Percentiles rank a stretch among this genome's conserved stretches.
These are phyloP conservation scores for Pomatostomus ruficeps DNA, from an alignment of 2,113 vertebrate species.

Conservation along the genomic window DNA sequence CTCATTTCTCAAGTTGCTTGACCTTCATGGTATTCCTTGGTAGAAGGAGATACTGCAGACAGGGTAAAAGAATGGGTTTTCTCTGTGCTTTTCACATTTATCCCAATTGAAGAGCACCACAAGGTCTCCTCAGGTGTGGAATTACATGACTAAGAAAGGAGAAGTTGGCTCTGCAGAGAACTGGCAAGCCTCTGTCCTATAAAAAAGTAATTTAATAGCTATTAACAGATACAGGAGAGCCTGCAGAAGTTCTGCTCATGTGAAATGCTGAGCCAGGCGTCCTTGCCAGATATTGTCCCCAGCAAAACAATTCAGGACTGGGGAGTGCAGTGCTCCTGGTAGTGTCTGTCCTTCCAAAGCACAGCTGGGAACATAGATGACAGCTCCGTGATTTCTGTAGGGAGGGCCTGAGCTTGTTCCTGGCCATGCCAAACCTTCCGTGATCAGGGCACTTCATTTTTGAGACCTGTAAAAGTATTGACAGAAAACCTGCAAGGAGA, in stretches of 20 bases:
- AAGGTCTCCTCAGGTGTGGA: fast-evolving
- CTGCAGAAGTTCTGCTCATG: background rate
- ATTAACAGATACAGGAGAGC: background rate
- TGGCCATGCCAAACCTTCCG: background rate
- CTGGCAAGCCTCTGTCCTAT: background rate
- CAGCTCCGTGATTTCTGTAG: background rate
- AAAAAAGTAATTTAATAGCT: background rate
- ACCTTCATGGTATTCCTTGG: background rate
- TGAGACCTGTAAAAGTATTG: background rate
- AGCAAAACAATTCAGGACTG: background rate
- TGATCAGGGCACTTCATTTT: background rate
- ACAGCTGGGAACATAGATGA: background rate
- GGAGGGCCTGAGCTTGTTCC: background rate
- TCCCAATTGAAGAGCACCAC: background rate
- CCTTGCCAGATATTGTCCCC: background rate
- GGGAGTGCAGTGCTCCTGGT: background rate
- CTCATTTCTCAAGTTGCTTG: background rate
- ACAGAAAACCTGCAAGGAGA: background rate
- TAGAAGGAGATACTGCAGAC: background rate
- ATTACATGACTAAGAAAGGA: background rate
- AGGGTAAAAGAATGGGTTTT: background rate
- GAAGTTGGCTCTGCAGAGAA: background rate
- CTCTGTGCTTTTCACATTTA: background rate
- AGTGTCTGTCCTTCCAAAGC: background rate
- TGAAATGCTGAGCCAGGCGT: background rate